These are phyloP conservation scores for Tetheella fluctuosa DNA, from an alignment of 2,888 invertebrate species.

Conservation along the genomic window DNA sequence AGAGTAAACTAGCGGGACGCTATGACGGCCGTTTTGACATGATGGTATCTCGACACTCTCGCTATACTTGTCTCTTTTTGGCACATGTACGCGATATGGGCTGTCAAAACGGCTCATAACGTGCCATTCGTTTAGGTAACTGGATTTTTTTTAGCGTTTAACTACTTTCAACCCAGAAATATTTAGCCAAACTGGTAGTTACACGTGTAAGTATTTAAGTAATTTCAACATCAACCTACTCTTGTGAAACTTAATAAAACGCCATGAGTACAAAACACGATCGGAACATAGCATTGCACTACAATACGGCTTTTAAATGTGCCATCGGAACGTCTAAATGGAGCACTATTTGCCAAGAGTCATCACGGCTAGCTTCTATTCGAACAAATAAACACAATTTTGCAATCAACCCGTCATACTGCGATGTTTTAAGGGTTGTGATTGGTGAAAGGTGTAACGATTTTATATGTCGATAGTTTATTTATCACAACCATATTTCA, in stretches of 20 bases:
- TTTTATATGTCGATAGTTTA: neutral
- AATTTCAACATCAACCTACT: neutral
- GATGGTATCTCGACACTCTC: too few species aligned
- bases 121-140: too few species aligned
- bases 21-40: too few species aligned
- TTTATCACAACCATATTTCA: neutral
- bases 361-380: slow-evolving; percentile 7
- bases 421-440: slow-evolving; percentile 1
- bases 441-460: neutral
- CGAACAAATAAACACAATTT: slow-evolving; percentile 13
- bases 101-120: too few species aligned
- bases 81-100: too few species aligned
- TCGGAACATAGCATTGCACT: slow-evolving; percentile 1
- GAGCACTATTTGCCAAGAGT: neutral
- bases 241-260: neutral
- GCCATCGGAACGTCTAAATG: neutral
- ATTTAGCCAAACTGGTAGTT: too few species aligned
- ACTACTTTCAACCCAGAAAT: too few species aligned
- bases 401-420: slow-evolving; percentile 11
- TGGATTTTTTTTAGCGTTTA: too few species aligned
- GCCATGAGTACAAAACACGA: neutral
- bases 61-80: too few species aligned
- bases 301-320: neutral
- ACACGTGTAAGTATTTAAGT: too few species aligned
- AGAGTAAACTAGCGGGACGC: too few species aligned